These are phyloP conservation scores for Drosophila rhopaloa DNA, from an alignment of 1,140 invertebrate species.

Conservation along the genomic window DNA sequence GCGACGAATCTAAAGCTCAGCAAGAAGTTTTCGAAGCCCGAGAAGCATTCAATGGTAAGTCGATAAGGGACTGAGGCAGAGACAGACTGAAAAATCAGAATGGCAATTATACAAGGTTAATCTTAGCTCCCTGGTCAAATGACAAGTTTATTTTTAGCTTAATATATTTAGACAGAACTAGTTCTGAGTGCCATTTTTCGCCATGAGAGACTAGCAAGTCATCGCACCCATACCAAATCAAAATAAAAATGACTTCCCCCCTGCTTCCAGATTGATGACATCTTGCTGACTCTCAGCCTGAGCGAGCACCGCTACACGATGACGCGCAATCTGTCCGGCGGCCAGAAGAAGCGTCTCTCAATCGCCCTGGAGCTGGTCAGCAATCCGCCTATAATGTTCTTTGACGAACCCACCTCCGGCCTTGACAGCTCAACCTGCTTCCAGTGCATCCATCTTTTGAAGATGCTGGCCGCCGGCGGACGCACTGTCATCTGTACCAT, in stretches of 20 bases:
- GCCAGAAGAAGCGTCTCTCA: conserved; percentile 97
- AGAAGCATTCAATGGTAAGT: conserved; percentile 94
- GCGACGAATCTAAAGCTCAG: conserved; percentile 95
- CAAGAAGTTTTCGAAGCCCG: conserved; percentile 87
- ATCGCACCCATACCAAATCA: conserved; percentile 1
- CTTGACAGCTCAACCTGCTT: conserved; percentile 97
- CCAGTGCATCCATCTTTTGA: conserved; percentile 95
- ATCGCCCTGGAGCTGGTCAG: conserved; percentile 98
- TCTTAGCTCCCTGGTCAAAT: conserved; percentile 11
- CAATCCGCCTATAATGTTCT: conserved; percentile 98
- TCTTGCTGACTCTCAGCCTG: conserved; percentile 94
- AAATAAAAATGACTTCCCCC: conserved; percentile 14
- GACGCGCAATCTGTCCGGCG: conserved; percentile 96
- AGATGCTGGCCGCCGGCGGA: conserved; percentile 95
- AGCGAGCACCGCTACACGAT: conserved; percentile 94
- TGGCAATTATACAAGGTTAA: conserved; percentile 22
- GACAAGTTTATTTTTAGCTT: not conserved
- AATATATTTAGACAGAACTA: conserved; percentile 14
- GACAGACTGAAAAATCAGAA: not conserved
- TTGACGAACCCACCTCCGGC: conserved; percentile 98
- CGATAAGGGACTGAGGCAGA: not conserved
- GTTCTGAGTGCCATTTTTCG: conserved; percentile 14
- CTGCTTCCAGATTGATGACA: conserved; percentile 91
- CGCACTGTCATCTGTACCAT: conserved; percentile 98
- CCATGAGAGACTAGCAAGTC: conserved; percentile 21